Percentiles rank a stretch among this genome's conserved stretches.
phyloP scores from a whole-genome alignment of 2,113 vertebrate species.

The Raja brachyura region DNA sequence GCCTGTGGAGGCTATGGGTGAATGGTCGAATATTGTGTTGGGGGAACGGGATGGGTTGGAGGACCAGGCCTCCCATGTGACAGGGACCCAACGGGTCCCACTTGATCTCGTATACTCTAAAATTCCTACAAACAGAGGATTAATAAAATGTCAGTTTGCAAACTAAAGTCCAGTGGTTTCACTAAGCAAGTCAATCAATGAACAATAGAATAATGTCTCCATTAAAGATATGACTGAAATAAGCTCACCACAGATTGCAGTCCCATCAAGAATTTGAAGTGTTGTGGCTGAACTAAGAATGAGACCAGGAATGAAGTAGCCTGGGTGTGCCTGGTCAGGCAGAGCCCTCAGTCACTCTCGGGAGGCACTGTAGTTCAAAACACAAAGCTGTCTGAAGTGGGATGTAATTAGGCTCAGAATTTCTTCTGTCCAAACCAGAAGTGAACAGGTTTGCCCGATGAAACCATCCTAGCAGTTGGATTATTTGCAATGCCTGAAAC shows the following conservation, averaged over 20 bases:
- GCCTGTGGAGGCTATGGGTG: too few species aligned
- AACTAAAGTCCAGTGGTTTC: not conserved
- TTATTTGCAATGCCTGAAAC: not conserved
- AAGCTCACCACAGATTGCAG: not conserved
- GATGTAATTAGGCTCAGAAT: not conserved
- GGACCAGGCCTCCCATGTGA: too few species aligned
- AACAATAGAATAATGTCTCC: not conserved
- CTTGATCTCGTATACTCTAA: too few species aligned
- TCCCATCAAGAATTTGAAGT: not conserved
- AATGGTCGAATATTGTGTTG: too few species aligned
- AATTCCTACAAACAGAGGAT: not conserved
- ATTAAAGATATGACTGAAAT: not conserved
- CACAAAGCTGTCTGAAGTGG: not conserved
- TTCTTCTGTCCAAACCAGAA: not conserved
- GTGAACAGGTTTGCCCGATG: not conserved
- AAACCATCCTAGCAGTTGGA: not conserved
- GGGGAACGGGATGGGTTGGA: too few species aligned
- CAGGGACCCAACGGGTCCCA: too few species aligned
- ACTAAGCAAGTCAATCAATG: not conserved
- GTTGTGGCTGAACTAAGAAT: not conserved
- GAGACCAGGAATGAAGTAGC: too few species aligned
- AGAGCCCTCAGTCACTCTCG: not conserved
- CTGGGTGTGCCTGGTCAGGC: not conserved
- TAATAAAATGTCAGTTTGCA: not conserved
- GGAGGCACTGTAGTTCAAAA: not conserved